Conservation (phyloP, 1,140 invertebrate genomes). For the Drosophila nigrodunni region DNA sequence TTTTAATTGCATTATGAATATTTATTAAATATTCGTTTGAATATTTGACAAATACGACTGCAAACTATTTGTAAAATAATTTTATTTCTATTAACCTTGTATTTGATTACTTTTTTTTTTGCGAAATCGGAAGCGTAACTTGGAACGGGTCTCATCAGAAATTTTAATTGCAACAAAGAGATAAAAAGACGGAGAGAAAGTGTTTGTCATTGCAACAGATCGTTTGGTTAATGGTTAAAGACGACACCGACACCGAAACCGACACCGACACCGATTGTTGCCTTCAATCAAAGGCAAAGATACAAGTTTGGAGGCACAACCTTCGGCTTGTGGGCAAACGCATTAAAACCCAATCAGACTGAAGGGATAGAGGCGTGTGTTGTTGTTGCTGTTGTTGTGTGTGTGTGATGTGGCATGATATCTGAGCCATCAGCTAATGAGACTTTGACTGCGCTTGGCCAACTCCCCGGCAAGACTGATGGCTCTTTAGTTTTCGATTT, state of each 20-base stretch:
- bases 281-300: slow-evolving; percentile 18
- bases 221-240: slow-evolving; percentile 70
- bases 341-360: slow-evolving; percentile 80
- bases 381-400: not conserved
- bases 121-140: slow-evolving; percentile 9
- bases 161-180: slow-evolving; percentile 49
- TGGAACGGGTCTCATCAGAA: not conserved
- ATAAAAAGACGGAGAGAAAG: slow-evolving; percentile 62
- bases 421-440: slow-evolving; percentile 77
- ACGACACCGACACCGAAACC: slow-evolving; percentile 51
- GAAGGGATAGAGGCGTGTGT: not conserved
- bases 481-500: slow-evolving; percentile 78
- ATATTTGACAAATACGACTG: not conserved
- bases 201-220: slow-evolving; percentile 60
- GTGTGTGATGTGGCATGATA: slow-evolving; percentile 35
- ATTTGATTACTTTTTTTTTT: not conserved
- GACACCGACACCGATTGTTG: slow-evolving; percentile 43
- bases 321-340: slow-evolving; percentile 63
- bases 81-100: not conserved
- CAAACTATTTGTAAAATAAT: not conserved
- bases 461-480: slow-evolving; percentile 21
- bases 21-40: not conserved
- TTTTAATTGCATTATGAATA: not conserved
- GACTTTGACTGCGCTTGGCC: slow-evolving; percentile 71
- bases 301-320: slow-evolving; percentile 41